Percentiles rank a stretch among this genome's conserved stretches.
Evolutionary conservation across 2,113 vertebrate genomes (phyloP).

Genomic region (Thymallus thymallus): DNA sequence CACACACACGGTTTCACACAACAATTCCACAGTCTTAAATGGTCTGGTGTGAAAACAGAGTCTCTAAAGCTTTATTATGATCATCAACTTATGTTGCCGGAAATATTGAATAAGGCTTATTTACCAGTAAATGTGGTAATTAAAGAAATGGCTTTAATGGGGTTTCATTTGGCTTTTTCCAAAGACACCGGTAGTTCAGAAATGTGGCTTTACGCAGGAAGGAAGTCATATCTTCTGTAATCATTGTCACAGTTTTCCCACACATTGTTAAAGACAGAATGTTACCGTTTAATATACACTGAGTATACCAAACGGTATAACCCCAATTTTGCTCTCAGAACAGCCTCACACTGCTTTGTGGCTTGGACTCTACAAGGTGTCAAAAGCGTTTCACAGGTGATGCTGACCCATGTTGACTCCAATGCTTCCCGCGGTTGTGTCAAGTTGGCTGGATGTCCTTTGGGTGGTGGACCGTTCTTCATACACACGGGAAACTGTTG

Average conservation of each 20-base stretch:
- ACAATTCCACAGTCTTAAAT: not conserved
- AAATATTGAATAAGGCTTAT: conserved; percentile 60
- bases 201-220: conserved; percentile 64
- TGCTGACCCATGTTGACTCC: no score
- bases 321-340: no score
- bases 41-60: conserved; percentile 22
- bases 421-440: no score
- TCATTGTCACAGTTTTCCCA: conserved; percentile 65
- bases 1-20: not conserved
- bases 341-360: no score
- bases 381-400: no score
- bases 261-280: not conserved
- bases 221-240: conserved; percentile 68
- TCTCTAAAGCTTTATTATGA: conserved; percentile 52
- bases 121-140: conserved; percentile 62
- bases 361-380: no score
- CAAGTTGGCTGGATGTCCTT: no score
- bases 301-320: no score
- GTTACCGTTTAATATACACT: not conserved
- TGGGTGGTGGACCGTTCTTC: no score
- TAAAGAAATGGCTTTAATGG: conserved; percentile 63
- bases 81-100: conserved; percentile 51
- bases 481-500: no score
- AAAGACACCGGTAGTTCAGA: conserved; percentile 60
- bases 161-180: conserved; percentile 65